These are phyloP conservation scores for Trissolcus japonicus DNA, from an alignment of 2,888 invertebrate genomes.

Conservation along the genomic window DNA sequence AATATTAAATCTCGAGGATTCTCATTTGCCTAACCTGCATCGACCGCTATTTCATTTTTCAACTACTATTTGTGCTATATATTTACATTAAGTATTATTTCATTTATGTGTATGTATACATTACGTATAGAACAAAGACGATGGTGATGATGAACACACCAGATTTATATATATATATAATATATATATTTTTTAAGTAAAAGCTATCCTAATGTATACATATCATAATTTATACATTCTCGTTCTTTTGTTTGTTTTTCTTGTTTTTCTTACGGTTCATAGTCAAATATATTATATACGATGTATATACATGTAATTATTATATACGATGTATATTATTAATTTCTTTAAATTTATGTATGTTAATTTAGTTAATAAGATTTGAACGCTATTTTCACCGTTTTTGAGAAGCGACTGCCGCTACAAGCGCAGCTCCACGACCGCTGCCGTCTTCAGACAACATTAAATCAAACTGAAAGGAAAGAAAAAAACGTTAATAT, in stretches of 20 bases:
- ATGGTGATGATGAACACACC: neutral
- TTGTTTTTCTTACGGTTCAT: slow-evolving; percentile 29
- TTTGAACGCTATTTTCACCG: slow-evolving; percentile 70
- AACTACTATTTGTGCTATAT: slow-evolving; percentile 68
- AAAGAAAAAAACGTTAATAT: neutral
- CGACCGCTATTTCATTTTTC: slow-evolving; percentile 58
- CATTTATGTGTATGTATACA: slow-evolving; percentile 44
- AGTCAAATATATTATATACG: slow-evolving; percentile 49
- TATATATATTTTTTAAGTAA: neutral
- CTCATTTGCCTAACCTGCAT: slow-evolving; percentile 56
- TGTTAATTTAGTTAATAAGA: slow-evolving; percentile 62
- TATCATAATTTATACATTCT: neutral
- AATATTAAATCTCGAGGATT: slow-evolving; percentile 42
- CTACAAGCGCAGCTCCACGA: slow-evolving; percentile 96
- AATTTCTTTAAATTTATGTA: slow-evolving; percentile 55
- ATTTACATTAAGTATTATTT: slow-evolving; percentile 66
- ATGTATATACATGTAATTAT: slow-evolving; percentile 50
- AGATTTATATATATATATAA: neutral
- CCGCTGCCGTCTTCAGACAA: slow-evolving; percentile 97
- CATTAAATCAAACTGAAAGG: slow-evolving; percentile 90
- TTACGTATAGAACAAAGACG: neutral
- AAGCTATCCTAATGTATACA: slow-evolving; percentile 19
- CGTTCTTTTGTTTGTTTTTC: neutral
- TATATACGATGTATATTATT: slow-evolving; percentile 59
- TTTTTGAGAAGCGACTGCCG: slow-evolving; percentile 90